Evolutionary conservation across 2,113 vertebrate species (phyloP).

Genomic region (Tetraodon nigroviridis): DNA sequence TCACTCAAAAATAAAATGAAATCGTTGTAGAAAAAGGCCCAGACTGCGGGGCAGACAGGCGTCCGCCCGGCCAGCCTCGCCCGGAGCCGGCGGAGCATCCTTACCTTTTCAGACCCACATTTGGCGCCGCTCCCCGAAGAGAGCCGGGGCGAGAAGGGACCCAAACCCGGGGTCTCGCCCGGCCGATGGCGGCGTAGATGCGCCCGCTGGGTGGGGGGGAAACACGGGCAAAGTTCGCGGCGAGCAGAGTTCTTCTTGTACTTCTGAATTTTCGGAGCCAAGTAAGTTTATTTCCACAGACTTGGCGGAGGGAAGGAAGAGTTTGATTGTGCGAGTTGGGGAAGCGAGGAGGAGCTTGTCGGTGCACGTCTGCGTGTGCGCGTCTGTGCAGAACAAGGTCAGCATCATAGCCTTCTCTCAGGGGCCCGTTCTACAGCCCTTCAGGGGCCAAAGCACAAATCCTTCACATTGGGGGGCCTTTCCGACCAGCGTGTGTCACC

Average conservation of each 20-base stretch:
- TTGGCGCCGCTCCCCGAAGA: conserved; percentile 7
- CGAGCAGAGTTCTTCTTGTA: background rate
- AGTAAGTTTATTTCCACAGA: background rate
- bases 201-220: background rate
- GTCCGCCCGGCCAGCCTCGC: no score
- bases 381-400: background rate
- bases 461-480: no score
- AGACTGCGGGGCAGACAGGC: no score
- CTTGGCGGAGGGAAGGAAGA: background rate
- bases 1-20: background rate
- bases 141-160: no score
- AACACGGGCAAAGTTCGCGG: background rate
- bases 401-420: no score
- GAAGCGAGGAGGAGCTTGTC: conserved; percentile 26
- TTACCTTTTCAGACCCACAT: conserved; percentile 25
- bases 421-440: no score
- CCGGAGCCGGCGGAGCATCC: background rate
- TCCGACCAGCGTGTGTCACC: no score
- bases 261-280: no score
- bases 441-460: no score
- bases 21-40: no score
- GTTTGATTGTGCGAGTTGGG: background rate
- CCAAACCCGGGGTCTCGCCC: no score
- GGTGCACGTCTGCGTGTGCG: conserved; percentile 2
- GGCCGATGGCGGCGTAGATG: no score